Percentiles rank a stretch among this genome's conserved stretches.
Conservation (phyloP, 2,888 invertebrate species). For the Lathronympha strigana region DNA sequence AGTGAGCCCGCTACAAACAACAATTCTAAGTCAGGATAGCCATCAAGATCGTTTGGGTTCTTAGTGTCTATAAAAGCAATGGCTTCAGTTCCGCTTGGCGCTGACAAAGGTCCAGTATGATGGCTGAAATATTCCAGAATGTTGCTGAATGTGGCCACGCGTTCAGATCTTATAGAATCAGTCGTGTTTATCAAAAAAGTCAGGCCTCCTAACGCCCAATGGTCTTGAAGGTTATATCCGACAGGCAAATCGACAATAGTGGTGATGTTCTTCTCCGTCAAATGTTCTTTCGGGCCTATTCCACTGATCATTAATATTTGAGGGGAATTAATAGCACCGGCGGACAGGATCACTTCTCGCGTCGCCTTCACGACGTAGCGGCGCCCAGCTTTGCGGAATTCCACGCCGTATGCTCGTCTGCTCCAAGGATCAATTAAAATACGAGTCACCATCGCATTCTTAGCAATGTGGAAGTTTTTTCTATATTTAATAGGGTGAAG, state of each 20-base stretch:
- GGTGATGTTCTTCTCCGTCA: constrained; percentile 82
- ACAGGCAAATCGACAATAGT: constrained; percentile 86
- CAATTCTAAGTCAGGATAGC: constrained; percentile 85
- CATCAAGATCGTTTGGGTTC: constrained; percentile 65
- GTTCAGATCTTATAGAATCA: constrained; percentile 85
- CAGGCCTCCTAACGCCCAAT: constrained; percentile 88
- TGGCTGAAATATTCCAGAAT: constrained; percentile 82
- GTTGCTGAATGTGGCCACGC: constrained; percentile 64
- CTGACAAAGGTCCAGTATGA: constrained; percentile 70
- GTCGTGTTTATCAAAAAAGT: constrained; percentile 88
- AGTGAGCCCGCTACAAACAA: constrained; percentile 82
- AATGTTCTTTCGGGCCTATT: constrained; percentile 86
- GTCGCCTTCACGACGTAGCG: constrained; percentile 74
- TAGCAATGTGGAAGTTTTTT: constrained; percentile 86
- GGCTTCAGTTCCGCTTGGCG: constrained; percentile 73
- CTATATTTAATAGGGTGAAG: constrained; percentile 84
- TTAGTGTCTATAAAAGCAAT: constrained; percentile 83
- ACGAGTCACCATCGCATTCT: constrained; percentile 84
- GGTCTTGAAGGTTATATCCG: constrained; percentile 92
- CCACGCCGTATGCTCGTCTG: constrained; percentile 84
- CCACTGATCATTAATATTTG: constrained; percentile 93
- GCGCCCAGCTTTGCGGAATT: constrained; percentile 80
- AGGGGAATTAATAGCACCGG: constrained; percentile 91
- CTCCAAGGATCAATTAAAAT: constrained; percentile 81
- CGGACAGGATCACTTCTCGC: constrained; percentile 90